These are phyloP conservation scores for Agrotis ipsilon DNA, from an alignment of 2,888 invertebrate species.

Conservation along the genomic window DNA sequence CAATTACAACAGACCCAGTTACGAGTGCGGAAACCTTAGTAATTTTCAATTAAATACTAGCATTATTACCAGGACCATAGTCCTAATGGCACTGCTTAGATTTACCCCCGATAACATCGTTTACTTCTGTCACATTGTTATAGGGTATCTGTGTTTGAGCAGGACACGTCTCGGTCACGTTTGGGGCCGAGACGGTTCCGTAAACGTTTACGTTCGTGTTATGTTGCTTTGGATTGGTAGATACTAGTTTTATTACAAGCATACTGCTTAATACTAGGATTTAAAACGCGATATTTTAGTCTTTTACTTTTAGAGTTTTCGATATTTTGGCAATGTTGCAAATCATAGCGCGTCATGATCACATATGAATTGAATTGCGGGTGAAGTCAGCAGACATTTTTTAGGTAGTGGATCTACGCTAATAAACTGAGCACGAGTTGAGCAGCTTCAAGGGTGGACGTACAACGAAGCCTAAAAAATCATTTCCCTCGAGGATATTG, in stretches of 20 bases:
- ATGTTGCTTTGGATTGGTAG: not conserved
- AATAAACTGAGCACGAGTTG: no score
- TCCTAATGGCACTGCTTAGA: conserved; percentile 12
- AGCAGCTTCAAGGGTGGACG: no score
- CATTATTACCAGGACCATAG: conserved; percentile 21
- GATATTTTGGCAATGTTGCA: no score
- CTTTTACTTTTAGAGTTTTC: no score
- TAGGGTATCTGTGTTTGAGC: conserved; percentile 32
- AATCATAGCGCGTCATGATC: no score
- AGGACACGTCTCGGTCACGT: conserved; percentile 6
- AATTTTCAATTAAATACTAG: conserved; percentile 10
- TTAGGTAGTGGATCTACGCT: no score
- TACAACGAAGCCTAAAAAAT: no score
- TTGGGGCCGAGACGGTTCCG: not conserved
- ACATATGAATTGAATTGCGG: no score
- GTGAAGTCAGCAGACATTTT: no score
- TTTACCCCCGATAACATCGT: not conserved
- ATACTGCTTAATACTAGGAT: not conserved
- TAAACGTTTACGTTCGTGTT: not conserved
- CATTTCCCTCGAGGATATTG: no score
- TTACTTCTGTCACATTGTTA: conserved; percentile 24
- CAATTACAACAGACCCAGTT: conserved; percentile 54
- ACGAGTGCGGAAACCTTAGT: conserved; percentile 54
- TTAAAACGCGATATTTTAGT: no score
- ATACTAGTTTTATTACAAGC: not conserved